These are phyloP conservation scores for Zonitis immaculata DNA, from an alignment of 2,888 invertebrate species.

Conservation along the genomic window DNA sequence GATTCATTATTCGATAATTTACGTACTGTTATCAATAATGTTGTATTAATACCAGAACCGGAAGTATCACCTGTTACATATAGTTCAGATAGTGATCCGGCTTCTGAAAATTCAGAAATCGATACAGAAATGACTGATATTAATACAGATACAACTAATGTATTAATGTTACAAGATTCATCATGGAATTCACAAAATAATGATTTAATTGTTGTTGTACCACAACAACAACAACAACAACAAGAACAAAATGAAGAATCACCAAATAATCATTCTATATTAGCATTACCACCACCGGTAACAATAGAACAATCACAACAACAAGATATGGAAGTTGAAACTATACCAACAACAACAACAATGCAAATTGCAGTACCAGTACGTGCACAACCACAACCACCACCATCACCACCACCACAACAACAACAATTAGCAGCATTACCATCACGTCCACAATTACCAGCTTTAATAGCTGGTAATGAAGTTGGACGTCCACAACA, in stretches of 20 bases:
- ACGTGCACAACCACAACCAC: conserved; percentile 22
- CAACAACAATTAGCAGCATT: conserved; percentile 41
- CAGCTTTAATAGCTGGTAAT: conserved; percentile 43
- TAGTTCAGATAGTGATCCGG: conserved; percentile 68
- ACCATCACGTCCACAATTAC: conserved; percentile 31
- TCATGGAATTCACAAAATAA: conserved; percentile 19
- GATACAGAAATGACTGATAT: conserved; percentile 54
- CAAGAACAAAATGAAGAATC: neutral
- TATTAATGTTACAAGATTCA: conserved; percentile 26
- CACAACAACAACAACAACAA: conserved; percentile 6
- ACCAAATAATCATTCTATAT: conserved; percentile 21
- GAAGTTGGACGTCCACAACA: conserved; percentile 35
- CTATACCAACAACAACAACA: conserved; percentile 13
- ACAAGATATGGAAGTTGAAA: conserved; percentile 23
- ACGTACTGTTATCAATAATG: conserved; percentile 61
- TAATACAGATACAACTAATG: conserved; percentile 24
- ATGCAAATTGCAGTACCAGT: conserved; percentile 34
- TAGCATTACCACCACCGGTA: conserved; percentile 26
- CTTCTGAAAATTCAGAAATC: conserved; percentile 68
- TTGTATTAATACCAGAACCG: conserved; percentile 58
- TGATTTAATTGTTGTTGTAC: conserved; percentile 26
- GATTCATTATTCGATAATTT: conserved; percentile 74
- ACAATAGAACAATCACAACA: neutral
- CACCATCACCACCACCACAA: conserved; percentile 30
- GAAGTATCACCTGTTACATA: conserved; percentile 55